phyloP scores from a whole-genome alignment of 2,888 invertebrate species.

The Drosophila paucipuncta region DNA sequence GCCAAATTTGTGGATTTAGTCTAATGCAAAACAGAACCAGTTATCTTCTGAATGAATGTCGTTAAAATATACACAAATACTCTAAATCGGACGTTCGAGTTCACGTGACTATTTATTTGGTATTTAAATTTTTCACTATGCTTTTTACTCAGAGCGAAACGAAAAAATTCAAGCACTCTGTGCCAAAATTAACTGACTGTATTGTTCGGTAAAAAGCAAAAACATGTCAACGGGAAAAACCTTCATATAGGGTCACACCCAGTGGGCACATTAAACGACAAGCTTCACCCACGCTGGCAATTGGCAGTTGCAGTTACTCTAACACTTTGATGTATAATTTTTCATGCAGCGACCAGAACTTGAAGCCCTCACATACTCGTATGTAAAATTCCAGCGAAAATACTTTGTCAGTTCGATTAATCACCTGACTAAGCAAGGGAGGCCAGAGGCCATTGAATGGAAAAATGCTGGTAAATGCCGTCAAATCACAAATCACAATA shows the following conservation, averaged over 20 bases:
- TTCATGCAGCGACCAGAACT: slow-evolving; percentile 20
- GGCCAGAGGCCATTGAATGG: not conserved
- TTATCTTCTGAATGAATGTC: not conserved
- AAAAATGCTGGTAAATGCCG: slow-evolving; percentile 56
- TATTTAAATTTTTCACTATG: not conserved
- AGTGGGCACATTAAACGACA: slow-evolving; percentile 3
- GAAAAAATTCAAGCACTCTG: slow-evolving; percentile 17
- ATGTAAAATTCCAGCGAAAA: slow-evolving; percentile 50
- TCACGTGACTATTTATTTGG: not conserved
- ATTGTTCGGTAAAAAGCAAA: slow-evolving; percentile 45
- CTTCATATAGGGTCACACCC: not conserved
- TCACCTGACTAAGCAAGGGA: slow-evolving; percentile 37
- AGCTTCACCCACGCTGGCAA: slow-evolving; percentile 38
- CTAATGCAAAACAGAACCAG: not conserved
- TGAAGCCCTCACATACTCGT: slow-evolving; percentile 22
- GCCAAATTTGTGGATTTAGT: not conserved
- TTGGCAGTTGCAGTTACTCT: slow-evolving; percentile 34
- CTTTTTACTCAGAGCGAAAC: slow-evolving; percentile 8
- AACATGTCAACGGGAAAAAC: slow-evolving; percentile 30
- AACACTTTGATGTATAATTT: slow-evolving; percentile 34
- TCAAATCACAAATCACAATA: slow-evolving; percentile 82
- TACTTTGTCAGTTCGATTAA: slow-evolving; percentile 79
- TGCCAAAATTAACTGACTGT: slow-evolving; percentile 12
- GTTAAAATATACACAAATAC: not conserved
- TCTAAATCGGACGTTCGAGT: too few species aligned